Evolutionary conservation across 2,797 vertebrate genomes (phyloP).

Genomic region (Acanthornis magna): DNA sequence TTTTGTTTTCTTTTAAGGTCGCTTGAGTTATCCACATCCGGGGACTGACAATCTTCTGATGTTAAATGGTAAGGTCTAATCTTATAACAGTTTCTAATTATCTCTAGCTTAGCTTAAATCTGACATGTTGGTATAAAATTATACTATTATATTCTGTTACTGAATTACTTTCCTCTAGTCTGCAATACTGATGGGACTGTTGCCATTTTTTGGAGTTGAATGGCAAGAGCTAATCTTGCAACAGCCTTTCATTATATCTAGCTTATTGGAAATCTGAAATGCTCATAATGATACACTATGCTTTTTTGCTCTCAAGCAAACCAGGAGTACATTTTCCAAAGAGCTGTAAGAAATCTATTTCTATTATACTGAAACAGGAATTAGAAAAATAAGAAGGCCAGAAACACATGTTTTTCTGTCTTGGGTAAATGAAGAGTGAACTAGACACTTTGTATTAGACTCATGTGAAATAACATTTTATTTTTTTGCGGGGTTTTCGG

Average conservation of each 20-base stretch:
- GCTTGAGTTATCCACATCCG: slow-evolving; percentile 93
- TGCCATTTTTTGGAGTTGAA: slow-evolving; percentile 30
- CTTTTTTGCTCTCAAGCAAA: slow-evolving; percentile 11
- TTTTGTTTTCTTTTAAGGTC: slow-evolving; percentile 80
- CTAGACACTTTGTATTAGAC: not conserved
- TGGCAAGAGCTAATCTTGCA: slow-evolving; percentile 47
- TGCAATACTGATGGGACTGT: slow-evolving; percentile 1
- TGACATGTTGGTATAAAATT: slow-evolving; percentile 42
- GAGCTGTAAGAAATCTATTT: not conserved
- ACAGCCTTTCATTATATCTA: slow-evolving; percentile 46
- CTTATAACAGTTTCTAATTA: slow-evolving; percentile 57
- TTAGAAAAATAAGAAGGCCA: not conserved
- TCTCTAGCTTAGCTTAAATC: slow-evolving; percentile 51
- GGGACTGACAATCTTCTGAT: slow-evolving; percentile 95
- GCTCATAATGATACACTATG: not conserved
- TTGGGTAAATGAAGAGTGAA: not conserved
- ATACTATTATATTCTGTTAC: slow-evolving; percentile 3
- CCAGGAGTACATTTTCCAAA: not conserved
- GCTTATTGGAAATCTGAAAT: slow-evolving; percentile 33
- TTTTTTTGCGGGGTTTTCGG: not conserved
- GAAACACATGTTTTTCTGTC: not conserved
- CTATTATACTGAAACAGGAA: not conserved
- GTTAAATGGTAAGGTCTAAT: slow-evolving; percentile 94
- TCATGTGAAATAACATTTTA: not conserved
- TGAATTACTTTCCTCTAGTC: slow-evolving; percentile 35